Evolutionary conservation across 2,113 vertebrate species (phyloP).

Genomic region (Scophthalmus maximus): DNA sequence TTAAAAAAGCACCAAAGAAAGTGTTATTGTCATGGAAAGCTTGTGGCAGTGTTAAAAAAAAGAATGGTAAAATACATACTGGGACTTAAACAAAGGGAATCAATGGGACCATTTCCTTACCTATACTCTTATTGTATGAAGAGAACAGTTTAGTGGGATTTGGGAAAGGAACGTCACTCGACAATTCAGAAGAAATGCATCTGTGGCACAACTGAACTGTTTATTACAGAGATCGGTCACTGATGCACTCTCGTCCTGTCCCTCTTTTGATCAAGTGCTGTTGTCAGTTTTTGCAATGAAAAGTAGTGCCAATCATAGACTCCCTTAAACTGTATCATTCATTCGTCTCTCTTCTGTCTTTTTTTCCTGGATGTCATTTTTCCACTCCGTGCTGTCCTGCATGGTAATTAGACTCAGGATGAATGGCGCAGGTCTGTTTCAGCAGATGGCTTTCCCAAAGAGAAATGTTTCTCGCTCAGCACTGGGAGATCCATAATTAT

Average conservation of each 20-base stretch:
- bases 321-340: slow-evolving; percentile 57
- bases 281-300: slow-evolving; percentile 60
- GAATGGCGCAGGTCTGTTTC: slow-evolving; percentile 79
- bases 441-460: slow-evolving; percentile 82
- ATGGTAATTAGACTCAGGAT: slow-evolving; percentile 77
- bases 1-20: background rate
- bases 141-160: slow-evolving; percentile 9
- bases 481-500: slow-evolving; percentile 78
- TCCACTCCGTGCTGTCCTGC: slow-evolving; percentile 63
- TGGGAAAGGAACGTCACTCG: slow-evolving; percentile 1
- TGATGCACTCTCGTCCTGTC: slow-evolving; percentile 8
- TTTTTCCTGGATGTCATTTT: slow-evolving; percentile 69
- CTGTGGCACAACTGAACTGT: background rate
- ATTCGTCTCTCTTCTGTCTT: slow-evolving; percentile 35
- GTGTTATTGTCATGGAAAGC: slow-evolving; percentile 19
- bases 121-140: background rate
- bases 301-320: slow-evolving; percentile 53
- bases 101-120: background rate
- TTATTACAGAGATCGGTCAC: slow-evolving; percentile 10
- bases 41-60: background rate
- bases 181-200: slow-evolving; percentile 1
- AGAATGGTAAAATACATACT: slow-evolving; percentile 5
- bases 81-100: slow-evolving; percentile 6
- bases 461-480: slow-evolving; percentile 72
- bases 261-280: slow-evolving; percentile 46